Evolutionary conservation across 2,797 vertebrate species (phyloP), one percentile per base, ranked within the genome.

Genomic region (Bryconaethiops microstoma): DNA sequence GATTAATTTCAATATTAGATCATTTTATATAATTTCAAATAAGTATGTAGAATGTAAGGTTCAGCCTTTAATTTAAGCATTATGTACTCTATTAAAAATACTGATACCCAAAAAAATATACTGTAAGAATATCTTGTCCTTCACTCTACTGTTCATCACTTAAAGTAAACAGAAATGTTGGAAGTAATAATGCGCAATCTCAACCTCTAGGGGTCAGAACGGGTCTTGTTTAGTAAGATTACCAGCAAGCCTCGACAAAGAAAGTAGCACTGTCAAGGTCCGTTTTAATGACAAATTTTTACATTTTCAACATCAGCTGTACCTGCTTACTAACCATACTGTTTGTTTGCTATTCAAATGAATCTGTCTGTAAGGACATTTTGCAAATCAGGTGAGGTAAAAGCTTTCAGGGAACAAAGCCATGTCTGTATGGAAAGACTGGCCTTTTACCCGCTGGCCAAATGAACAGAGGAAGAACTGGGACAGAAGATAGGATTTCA

Each of bases 291-390:
- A 16, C 5, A 52, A 7, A 10, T 16, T 13, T 64, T 13, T 64
- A n/a, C 29, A 16, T 54, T 71, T 42, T 1, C 39, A 17, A 21
- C 69, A 68, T 10, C 25, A 80, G 40, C 16, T 4, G 4, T 2
- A 19, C 14, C 19, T 16, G 42, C 62, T 73, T 19, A 13, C 7
- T 29, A 16, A 67, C 52, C 17, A 6, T 23, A 23, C 64, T 21
- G 55, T 12, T 57, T 78, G 35, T 89, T 90, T 90, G 40, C 74
- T 63, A 89, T 84, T 90, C 91, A 92, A 93, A 92, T 90, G 39
- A 87, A 84, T 19, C 70, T 19, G 60, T 69, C 55, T 29, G 85
- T 19, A 79, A 82, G 70, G 52, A 7, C 71, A 72, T 80, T 88
- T 88, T 86, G 85, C 90, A 90, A 72, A 82, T 77, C 57, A 75